Evolutionary conservation across 2,888 invertebrate genomes (phyloP), one percentile per base, ranked within the genome.

Genomic region (Nyleta sp.): DNA sequence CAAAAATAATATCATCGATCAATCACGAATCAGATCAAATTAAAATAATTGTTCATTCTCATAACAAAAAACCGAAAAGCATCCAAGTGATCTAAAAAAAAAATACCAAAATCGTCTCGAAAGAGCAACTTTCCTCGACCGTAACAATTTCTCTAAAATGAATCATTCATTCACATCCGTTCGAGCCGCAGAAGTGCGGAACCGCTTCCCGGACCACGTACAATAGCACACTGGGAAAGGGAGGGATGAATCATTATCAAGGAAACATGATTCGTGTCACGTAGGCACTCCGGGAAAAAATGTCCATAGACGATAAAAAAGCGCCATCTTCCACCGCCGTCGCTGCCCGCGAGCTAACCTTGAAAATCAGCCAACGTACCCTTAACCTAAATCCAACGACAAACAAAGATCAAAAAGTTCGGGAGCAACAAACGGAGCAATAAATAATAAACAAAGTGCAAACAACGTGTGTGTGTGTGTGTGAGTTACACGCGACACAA

Each of bases 231-330:
- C n/a, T 18, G 6, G 2, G 22, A 40, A 42, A 33, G 10, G 60
- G 52, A 57, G 38, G 24, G 55, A 55, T 73, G 55, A 64, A 40
- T 73, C 72, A 73, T 55, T 52, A 20, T 52, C 48, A 35, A 35
- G 52, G 42, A 52, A 48, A 74, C 74, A 74, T 74, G 74, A 53
- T 67, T 57, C 44, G 8, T 55, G 68, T 68, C 80, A 76, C 80
- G 74, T 76, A 74, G 77, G 74, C 67, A 67, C 46, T 18, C 18
- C 42, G 31, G n/a, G 13, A 38, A 42, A 24, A 24, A 24, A 24
- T 24, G 24, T 7, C 24, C 24, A 5, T 24, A 24, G 24, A 3
- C 15, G 1, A 48, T 48, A 28, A 35, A 17, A 4, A 28, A 15
- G 28, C 44, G 46, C 57, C 52, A 33, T 20, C 50, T 31, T 55